Evolutionary conservation across 2,888 invertebrate genomes (phyloP).

Genomic region (Caradrina clavipalpis): DNA sequence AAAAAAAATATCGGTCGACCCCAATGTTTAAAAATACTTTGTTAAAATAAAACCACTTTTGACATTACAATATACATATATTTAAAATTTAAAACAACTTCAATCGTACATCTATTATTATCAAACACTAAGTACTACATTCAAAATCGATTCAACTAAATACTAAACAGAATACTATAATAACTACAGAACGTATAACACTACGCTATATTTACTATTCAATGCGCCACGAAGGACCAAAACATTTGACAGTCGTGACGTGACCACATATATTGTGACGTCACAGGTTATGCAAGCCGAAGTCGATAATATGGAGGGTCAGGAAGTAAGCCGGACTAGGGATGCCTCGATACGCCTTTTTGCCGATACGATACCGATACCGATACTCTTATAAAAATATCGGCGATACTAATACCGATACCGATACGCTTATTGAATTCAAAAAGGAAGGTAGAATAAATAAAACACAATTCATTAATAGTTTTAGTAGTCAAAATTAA

Average conservation of each 20-base stretch:
- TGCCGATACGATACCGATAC: too few relatives aligned
- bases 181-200: not conserved
- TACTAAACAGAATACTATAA: constrained; percentile 1
- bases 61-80: not conserved
- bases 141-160: not conserved
- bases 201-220: not conserved
- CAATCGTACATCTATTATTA: not conserved
- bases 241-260: not conserved
- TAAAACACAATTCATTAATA: too few relatives aligned
- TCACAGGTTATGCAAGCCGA: constrained; percentile 44
- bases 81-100: not conserved
- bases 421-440: too few relatives aligned
- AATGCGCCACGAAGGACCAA: not conserved
- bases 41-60: not conserved
- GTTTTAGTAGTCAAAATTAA: too few relatives aligned
- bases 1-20: too few relatives aligned
- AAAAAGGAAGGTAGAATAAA: too few relatives aligned
- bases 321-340: constrained; percentile 3
- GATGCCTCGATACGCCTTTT: too few relatives aligned
- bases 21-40: too few relatives aligned
- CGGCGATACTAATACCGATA: too few relatives aligned
- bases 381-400: too few relatives aligned
- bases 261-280: constrained; percentile 11
- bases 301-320: constrained; percentile 18
- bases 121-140: not conserved